These are phyloP conservation scores for Cephalopholis sonnerati DNA, from an alignment of 2,113 vertebrate species.

Conservation along the genomic window DNA sequence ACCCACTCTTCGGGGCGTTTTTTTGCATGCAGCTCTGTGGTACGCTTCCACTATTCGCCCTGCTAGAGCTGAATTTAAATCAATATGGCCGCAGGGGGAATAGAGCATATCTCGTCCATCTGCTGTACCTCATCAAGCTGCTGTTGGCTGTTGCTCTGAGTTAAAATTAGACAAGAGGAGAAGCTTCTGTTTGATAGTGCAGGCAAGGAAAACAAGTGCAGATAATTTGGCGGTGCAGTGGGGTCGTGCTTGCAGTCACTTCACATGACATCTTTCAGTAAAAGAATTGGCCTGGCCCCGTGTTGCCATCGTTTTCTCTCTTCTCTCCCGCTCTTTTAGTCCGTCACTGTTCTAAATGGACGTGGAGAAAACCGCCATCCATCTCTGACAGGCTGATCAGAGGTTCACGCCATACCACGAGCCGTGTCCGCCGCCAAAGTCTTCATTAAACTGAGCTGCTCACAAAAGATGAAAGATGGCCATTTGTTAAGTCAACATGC, in stretches of 20 bases:
- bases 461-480: conserved; percentile 43
- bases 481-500: conserved; percentile 59
- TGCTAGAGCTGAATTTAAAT: conserved; percentile 69
- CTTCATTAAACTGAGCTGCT: conserved; percentile 50
- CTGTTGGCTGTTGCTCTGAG: conserved; percentile 62
- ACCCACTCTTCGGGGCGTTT: background rate
- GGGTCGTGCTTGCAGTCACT: conserved; percentile 21
- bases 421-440: conserved; percentile 12
- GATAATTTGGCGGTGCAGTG: conserved; percentile 32
- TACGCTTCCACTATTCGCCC: conserved; percentile 17
- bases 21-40: conserved; percentile 12
- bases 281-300: background rate
- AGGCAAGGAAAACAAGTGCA: conserved; percentile 16
- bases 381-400: conserved; percentile 41
- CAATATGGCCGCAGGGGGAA: conserved; percentile 60
- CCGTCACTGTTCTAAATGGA: conserved; percentile 17
- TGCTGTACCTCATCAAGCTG: conserved; percentile 71
- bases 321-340: background rate
- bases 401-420: background rate
- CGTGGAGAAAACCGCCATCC: conserved; percentile 13
- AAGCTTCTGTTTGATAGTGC: conserved; percentile 46
- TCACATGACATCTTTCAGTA: conserved; percentile 11
- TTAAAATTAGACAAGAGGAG: conserved; percentile 68
- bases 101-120: conserved; percentile 68
- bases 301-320: background rate